Evolutionary conservation across 1,140 invertebrate species (phyloP), one percentile per base, ranked within the genome.

Genomic region (Drosophila orena): DNA sequence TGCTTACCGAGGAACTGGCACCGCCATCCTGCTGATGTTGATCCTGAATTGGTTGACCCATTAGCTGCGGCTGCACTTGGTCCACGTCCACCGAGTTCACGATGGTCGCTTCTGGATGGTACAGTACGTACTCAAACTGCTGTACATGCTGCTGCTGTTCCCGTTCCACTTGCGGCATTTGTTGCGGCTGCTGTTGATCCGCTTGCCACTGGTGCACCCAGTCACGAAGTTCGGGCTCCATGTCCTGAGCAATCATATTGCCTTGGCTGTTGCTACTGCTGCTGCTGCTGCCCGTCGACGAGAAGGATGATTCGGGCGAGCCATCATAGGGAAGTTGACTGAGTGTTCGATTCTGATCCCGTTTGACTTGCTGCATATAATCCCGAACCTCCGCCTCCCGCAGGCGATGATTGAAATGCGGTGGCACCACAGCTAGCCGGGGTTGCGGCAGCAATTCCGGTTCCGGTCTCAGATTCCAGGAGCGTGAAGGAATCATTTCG

Each of bases 1-100:
- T 68, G 43, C 61, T 55, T 66, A 68, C 65, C 65, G 27, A 40
- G 34, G 17, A 37, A 22, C 15, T 47, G 15, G 55, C 6, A 7
- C 12, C 42, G n/a, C 24, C 30, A 3, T 58, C 55, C 30, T 35
- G 43, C 3, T 22, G 12, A 3, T 10, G 8, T 8, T 24, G 6
- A 1, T 49, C 24, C 24, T 34, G 47, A 4, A 5, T 15, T 7
- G 15, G 47, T 8, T 15, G 46, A n/a, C 14, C 14, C 4, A 24
- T 24, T 12, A 24, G 7, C 17, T 24, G 30, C 24, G 14, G 22
- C 46, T 27, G 34, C n/a, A 1, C 14, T 4, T 11, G 27, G 4
- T 12, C 24, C 34, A 34, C 40, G 4, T 12, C 24, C 34, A 34
- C 40, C 11, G 2, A 15, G 22, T n/a, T 37, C 11, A 0, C 12